Base-by-base conservation (phyloP, 2,888 invertebrate species). In the Epiblema foenella region DNA sequence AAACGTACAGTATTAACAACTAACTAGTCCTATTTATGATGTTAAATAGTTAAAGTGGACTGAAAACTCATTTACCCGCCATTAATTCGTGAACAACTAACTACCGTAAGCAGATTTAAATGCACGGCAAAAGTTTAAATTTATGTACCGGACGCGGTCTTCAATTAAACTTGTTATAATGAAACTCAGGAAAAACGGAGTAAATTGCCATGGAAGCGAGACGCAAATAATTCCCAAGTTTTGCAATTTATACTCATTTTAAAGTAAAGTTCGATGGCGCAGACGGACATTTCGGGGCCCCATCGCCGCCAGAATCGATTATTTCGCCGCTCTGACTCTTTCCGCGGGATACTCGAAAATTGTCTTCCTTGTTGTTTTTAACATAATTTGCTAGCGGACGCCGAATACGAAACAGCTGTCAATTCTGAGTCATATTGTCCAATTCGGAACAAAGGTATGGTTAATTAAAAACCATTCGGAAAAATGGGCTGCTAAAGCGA, bases 91-190 rank as follows among this genome's bases (percentile, higher is more conserved):
- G 76, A 75, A 75, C 79, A 79, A 82, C 85, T 85, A 87, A 88
- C 89, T 88, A 85, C 86, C 82, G 85, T 88, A 89, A 89, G 84
- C 85, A 87, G 86, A 90, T 90, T 90, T 89, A 91, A 91, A 90
- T 90, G 88, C 91, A 90, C 85, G 87, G 86, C 87, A 82, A 89
- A 91, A 91, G 87, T 91, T 92, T 85, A 87, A 90, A 91, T 91
- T 90, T 90, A 91, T 88, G 87, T 85, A 87, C 88, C 86, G 89
- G 89, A 88, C 88, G 86, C 85, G 88, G 88, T 89, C 90, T 91
- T 90, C 90, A 90, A 92, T 91, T 90, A 90, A 91, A 91, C 88
- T 90, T 89, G 89, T 90, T 90, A 88, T 87, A 89, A 90, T 88
- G 87, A 89, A 90, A 89, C 87, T 85, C 82, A 84, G 85, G 84